Base-by-base conservation (phyloP, 2,113 vertebrate genomes). In the Urocitellus parryii region DNA sequence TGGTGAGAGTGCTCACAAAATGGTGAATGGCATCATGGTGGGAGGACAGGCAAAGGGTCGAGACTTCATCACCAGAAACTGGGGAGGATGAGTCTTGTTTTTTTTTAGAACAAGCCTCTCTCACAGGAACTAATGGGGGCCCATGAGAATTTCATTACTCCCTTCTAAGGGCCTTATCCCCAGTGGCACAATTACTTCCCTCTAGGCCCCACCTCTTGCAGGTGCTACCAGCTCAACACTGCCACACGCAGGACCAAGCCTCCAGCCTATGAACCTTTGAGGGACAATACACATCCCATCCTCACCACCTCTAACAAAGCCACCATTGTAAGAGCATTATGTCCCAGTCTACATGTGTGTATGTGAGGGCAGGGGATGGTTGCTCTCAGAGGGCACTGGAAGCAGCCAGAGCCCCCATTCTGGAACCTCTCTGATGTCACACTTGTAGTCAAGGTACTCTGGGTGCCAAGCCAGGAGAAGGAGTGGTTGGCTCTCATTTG, bases 381-480 rank as follows among this genome's bases (percentile, higher is more conserved):
- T 73, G 76, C 34, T 51, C 24, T 2, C 9, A 22, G 88, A 56
- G 61, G 65, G 68, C 61, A 34, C 27, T 2, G 2, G 8, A 53
- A 37, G 53, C n/a, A 81, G 39, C 34, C 77, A 70, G 39, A 70
- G 32, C n/a, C 27, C 42, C 39, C 65, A 24, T 42, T 48, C 53
- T 32, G 79, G n/a, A 14, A 68, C 48, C 48, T 61, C 61, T 97
- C 92, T 97, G 63, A 48, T 98, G 96, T 97, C 97, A 97, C 91
- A 90, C 13, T 24, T 2, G n/a, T 90, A 92, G 32, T 58, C 63
- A 80, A 90, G 65, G 72, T 18, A 42, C 29, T 79, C 85, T 77
- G 24, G n/a, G 73, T 88, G 53, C 79, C 58, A 73, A 68, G 7
- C 25, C 48, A 0, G 32, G 63, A 25, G 10, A 86, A 51, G 65